These are phyloP conservation scores for Murina feae DNA, from an alignment of 2,113 vertebrate species.

Conservation along the genomic window DNA sequence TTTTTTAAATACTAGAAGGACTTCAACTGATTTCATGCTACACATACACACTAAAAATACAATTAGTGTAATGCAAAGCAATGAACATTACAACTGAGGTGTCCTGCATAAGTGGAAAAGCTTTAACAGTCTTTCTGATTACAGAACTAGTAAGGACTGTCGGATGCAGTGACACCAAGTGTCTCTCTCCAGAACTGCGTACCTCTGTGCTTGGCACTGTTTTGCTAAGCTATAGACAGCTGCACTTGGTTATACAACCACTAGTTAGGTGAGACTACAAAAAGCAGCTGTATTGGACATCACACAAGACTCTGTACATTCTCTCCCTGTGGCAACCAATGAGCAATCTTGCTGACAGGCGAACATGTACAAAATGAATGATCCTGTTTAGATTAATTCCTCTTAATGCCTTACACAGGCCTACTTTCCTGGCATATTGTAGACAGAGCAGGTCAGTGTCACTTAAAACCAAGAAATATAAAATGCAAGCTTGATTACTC, in stretches of 20 bases:
- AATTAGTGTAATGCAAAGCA: slow-evolving; percentile 71
- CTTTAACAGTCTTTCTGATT: slow-evolving; percentile 54
- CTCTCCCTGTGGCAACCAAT: slow-evolving; percentile 65
- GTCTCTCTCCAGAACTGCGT: background rate
- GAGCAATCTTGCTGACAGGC: slow-evolving; percentile 77
- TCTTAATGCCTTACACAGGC: slow-evolving; percentile 60
- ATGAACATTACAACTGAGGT: slow-evolving; percentile 74
- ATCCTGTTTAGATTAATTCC: slow-evolving; percentile 74
- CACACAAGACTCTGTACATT: slow-evolving; percentile 67
- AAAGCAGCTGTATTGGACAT: slow-evolving; percentile 67
- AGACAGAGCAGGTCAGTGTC: slow-evolving; percentile 36
- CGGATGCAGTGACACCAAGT: slow-evolving; percentile 54
- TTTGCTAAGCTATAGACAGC: background rate
- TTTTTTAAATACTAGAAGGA: slow-evolving; percentile 67
- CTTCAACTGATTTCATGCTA: slow-evolving; percentile 74
- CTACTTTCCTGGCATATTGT: slow-evolving; percentile 57
- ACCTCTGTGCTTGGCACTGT: slow-evolving; percentile 5
- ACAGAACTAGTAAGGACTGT: slow-evolving; percentile 55
- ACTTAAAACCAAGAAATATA: slow-evolving; percentile 54
- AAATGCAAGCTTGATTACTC: slow-evolving; percentile 42
- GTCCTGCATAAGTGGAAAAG: slow-evolving; percentile 67
- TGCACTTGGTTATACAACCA: slow-evolving; percentile 45
- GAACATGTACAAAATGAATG: slow-evolving; percentile 69
- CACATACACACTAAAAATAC: slow-evolving; percentile 58
- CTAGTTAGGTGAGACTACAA: slow-evolving; percentile 57